Evolutionary conservation across 2,797 vertebrate species (phyloP).

Genomic region (Myotis daubentonii): DNA sequence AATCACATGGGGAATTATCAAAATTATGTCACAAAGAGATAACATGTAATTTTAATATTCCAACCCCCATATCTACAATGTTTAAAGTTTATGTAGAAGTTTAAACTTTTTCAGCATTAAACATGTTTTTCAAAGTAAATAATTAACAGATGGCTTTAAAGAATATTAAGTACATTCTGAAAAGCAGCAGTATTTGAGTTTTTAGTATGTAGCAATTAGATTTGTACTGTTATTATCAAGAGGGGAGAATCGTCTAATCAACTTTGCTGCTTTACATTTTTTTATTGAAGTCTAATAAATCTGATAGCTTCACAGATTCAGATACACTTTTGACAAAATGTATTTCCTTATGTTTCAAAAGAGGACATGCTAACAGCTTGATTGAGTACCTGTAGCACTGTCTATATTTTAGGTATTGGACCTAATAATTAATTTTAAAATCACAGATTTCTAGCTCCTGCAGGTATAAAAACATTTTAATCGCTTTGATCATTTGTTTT

Average conservation of each 20-base stretch:
- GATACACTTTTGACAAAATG: constrained; percentile 49
- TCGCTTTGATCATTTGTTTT: constrained; percentile 72
- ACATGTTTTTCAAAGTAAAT: background rate
- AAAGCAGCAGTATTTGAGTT: background rate
- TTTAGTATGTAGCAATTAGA: constrained; percentile 26
- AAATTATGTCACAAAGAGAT: background rate
- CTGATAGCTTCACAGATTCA: constrained; percentile 46
- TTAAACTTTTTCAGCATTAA: background rate
- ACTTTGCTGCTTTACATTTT: constrained; percentile 20
- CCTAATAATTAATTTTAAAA: constrained; percentile 75
- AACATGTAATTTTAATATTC: background rate
- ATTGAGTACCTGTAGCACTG: constrained; percentile 54
- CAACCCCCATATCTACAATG: background rate
- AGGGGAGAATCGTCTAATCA: background rate
- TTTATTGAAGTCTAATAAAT: constrained; percentile 38
- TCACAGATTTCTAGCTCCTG: constrained; percentile 50
- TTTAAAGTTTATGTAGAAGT: background rate
- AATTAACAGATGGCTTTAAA: background rate
- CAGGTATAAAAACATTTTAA: constrained; percentile 73
- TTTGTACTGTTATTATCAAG: constrained; percentile 4
- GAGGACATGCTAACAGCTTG: constrained; percentile 59
- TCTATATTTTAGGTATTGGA: constrained; percentile 67
- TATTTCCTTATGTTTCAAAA: constrained; percentile 68
- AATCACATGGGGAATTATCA: background rate
- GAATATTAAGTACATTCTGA: background rate